Percentiles rank a stretch among this genome's conserved stretches.
phyloP scores from a whole-genome alignment of 2,113 vertebrate genomes.

The Coregonus clupeaformis region DNA sequence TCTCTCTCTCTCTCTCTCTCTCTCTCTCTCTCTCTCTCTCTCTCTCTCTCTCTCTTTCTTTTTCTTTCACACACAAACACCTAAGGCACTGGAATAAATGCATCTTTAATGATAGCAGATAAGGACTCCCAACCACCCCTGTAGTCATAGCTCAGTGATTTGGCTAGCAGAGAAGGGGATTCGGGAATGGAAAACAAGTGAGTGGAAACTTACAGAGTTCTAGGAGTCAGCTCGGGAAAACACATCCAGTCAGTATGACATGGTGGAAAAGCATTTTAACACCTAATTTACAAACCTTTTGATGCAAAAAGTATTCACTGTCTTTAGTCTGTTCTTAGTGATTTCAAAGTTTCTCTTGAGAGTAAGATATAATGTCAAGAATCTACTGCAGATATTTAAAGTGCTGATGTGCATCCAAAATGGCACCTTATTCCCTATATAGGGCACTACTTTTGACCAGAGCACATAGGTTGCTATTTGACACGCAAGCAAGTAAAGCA shows the following conservation, averaged over 20 bases:
- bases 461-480: too few relatives aligned
- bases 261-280: conserved; percentile 55
- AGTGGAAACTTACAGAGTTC: conserved; percentile 70
- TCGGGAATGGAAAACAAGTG: conserved; percentile 71
- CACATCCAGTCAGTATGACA: conserved; percentile 65
- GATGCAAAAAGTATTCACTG: conserved; percentile 43
- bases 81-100: conserved; percentile 74
- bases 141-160: conserved; percentile 76
- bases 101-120: conserved; percentile 77
- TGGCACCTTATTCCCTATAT: too few relatives aligned
- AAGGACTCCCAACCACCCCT: conserved; percentile 75
- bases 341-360: too few relatives aligned
- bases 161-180: conserved; percentile 67
- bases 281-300: conserved; percentile 54
- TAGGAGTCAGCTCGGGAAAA: conserved; percentile 69
- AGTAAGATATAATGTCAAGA: too few relatives aligned
- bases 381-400: too few relatives aligned
- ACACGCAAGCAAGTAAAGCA: too few relatives aligned
- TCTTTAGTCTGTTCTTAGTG: too few relatives aligned
- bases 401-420: too few relatives aligned
- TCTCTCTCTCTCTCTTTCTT: not conserved
- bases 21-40: too few relatives aligned
- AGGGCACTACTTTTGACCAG: too few relatives aligned
- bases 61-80: conserved; percentile 52
- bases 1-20: conserved; percentile 26